A percentile compares a stretch with the other conserved stretches of the same genome.
Conservation (phyloP, 2,888 invertebrate genomes). For the Biston betularia region DNA sequence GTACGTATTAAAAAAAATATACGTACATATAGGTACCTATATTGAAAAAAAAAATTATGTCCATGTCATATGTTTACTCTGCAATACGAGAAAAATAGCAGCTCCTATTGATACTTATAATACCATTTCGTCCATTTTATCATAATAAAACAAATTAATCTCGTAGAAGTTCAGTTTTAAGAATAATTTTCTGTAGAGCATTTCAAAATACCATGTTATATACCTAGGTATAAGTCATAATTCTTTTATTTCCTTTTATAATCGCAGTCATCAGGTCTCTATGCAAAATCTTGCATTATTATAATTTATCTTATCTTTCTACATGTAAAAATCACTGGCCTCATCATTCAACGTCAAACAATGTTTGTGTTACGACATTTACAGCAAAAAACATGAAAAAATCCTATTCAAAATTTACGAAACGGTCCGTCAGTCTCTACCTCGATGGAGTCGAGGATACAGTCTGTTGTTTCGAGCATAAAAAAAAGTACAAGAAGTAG, state of each 20-base stretch:
- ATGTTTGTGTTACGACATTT: constrained; percentile 34
- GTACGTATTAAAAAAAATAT: too few species aligned
- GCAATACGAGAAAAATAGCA: too few species aligned
- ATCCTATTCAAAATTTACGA: constrained; percentile 15
- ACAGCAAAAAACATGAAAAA: constrained; percentile 24
- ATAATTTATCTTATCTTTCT: constrained; percentile 41
- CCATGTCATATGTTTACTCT: too few species aligned
- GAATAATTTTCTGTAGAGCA: not conserved
- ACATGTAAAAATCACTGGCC: constrained; percentile 39
- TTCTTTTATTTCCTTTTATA: not conserved
- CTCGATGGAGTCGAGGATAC: constrained; percentile 32
- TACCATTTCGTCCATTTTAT: too few species aligned
- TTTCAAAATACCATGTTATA: not conserved
- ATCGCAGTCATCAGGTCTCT: not conserved
- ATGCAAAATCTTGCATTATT: constrained; percentile 32
- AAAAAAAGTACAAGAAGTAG: constrained; percentile 25
- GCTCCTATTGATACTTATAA: too few species aligned
- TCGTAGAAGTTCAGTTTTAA: not conserved
- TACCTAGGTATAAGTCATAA: too few species aligned
- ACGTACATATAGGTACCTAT: too few species aligned
- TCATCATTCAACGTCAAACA: constrained; percentile 45
- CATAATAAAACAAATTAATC: not conserved
- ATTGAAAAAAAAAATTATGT: too few species aligned
- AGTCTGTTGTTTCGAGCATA: constrained; percentile 18
- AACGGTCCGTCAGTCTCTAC: constrained; percentile 25